These are phyloP conservation scores for Keiferia lycopersicella DNA, from an alignment of 2,888 invertebrate genomes.

Conservation along the genomic window DNA sequence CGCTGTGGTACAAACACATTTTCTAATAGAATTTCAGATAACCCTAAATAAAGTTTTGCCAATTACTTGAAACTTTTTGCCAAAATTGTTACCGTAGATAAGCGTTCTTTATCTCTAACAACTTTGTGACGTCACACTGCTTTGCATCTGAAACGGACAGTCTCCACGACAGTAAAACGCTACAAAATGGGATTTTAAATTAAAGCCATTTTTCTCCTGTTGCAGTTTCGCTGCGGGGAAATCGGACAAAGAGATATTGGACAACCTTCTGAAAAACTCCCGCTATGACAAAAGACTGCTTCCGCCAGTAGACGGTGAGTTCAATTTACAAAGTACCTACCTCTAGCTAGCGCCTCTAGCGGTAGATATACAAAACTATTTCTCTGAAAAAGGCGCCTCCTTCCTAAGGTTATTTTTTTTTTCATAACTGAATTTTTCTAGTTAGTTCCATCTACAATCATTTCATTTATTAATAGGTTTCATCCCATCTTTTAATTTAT, in stretches of 20 bases:
- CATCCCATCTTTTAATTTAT: no score
- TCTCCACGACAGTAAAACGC: background rate
- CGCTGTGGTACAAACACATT: no score
- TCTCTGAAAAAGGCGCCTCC: background rate
- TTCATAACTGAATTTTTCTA: no score
- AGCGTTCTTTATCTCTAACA: no score
- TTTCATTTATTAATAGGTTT: no score
- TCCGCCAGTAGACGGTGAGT: slow-evolving; percentile 92
- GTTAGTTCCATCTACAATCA: no score
- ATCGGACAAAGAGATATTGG: slow-evolving; percentile 96
- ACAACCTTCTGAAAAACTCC: slow-evolving; percentile 92
- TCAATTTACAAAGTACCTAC: background rate
- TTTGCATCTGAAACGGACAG: background rate
- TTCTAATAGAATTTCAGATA: no score
- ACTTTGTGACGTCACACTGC: background rate
- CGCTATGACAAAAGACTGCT: slow-evolving; percentile 96
- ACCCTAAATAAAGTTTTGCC: no score
- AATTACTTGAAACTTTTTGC: no score
- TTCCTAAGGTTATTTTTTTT: no score
- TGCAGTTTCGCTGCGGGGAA: slow-evolving; percentile 94
- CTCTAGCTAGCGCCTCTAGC: background rate
- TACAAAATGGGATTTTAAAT: slow-evolving; percentile 1
- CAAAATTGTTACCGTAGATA: no score
- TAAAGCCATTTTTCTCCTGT: slow-evolving; percentile 40
- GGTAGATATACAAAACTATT: background rate